Conservation (phyloP, 2,113 vertebrate genomes). For the Stigmatopora argus region DNA sequence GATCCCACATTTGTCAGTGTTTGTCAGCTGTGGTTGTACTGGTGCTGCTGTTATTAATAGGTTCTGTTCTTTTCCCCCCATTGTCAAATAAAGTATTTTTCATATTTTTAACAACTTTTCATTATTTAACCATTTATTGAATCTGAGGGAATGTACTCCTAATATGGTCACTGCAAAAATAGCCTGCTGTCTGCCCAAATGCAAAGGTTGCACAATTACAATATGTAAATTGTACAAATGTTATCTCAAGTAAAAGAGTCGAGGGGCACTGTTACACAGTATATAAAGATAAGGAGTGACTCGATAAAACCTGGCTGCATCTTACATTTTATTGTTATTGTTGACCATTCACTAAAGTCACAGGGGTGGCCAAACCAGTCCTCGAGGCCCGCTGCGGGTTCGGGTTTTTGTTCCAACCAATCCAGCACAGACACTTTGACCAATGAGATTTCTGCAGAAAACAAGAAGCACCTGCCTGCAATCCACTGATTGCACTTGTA, state of each 20-base stretch:
- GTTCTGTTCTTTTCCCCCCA: slow-evolving; percentile 45
- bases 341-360: background rate
- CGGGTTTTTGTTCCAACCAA: too few species aligned
- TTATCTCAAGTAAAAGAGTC: background rate
- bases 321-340: too few species aligned
- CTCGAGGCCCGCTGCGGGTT: too few species aligned
- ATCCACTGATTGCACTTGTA: too few species aligned
- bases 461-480: too few species aligned
- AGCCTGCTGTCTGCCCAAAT: background rate
- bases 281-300: background rate
- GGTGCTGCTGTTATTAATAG: slow-evolving; percentile 42
- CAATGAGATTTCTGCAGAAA: too few species aligned
- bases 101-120: slow-evolving; percentile 24
- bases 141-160: background rate
- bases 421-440: too few species aligned
- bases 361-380: background rate
- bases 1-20: slow-evolving; percentile 32
- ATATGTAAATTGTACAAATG: background rate
- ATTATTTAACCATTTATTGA: background rate
- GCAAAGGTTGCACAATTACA: background rate
- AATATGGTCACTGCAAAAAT: background rate
- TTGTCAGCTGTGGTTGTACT: slow-evolving; percentile 42
- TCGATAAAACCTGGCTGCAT: background rate
- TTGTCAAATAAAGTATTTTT: slow-evolving; percentile 72
- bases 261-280: background rate